Conservation (phyloP, 1,140 invertebrate genomes). For the Plutomurus gul region DNA sequence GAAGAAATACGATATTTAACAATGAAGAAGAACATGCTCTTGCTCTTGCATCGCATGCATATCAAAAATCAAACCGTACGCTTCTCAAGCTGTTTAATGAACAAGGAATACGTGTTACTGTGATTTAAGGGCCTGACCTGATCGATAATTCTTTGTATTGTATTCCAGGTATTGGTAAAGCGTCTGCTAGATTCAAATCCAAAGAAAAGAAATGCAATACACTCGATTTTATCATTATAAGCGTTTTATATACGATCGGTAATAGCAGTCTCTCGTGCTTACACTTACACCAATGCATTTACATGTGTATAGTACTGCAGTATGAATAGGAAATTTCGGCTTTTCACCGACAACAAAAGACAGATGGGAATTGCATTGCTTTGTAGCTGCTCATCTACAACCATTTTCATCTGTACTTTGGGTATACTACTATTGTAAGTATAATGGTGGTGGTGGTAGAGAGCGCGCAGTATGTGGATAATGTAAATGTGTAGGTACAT, state of each 20-base stretch:
- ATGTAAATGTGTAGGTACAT: not conserved
- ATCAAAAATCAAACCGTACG: not conserved
- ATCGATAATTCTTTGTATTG: not conserved
- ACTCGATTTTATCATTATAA: not conserved
- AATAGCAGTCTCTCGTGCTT: not conserved
- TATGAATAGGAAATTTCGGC: not conserved
- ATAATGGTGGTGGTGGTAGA: not conserved
- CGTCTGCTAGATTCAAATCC: not conserved
- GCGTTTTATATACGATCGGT: not conserved
- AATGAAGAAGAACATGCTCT: conserved; percentile 2
- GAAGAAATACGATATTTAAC: too few species aligned
- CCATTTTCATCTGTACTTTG: not conserved
- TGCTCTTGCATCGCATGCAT: not conserved
- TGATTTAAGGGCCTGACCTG: conserved; percentile 8
- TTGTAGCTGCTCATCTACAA: not conserved
- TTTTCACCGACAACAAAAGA: not conserved
- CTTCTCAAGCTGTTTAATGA: conserved; percentile 24
- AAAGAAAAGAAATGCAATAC: not conserved
- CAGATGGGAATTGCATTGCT: not conserved
- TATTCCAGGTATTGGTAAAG: not conserved
- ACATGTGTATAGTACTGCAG: not conserved
- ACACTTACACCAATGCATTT: too few species aligned
- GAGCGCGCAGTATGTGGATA: not conserved
- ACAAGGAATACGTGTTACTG: conserved; percentile 28
- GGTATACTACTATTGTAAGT: not conserved